Evolutionary conservation across 1,140 invertebrate genomes (phyloP), one percentile per base, ranked within the genome.

Genomic region (Lepidotrigona ventralis): DNA sequence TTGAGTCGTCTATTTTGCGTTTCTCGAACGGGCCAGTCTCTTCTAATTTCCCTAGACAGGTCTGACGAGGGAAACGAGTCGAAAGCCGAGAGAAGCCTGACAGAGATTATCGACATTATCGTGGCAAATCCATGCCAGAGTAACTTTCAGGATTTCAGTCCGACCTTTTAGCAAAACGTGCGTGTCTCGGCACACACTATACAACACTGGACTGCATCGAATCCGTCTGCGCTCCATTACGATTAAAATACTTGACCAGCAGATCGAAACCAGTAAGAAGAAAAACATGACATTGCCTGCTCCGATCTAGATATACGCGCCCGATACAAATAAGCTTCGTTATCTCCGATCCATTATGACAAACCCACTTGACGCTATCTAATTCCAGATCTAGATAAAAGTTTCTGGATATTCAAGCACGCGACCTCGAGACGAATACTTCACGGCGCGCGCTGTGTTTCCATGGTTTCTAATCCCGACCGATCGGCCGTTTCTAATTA

Each of bases 111-210:
- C 53, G 72, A 46, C 72, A n/a, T 23, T 11, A 17, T 11, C 29
- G 14, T 17, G 54, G 54, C n/a, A 58, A 74, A 74, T 33, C 29
- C 26, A 29, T 58, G 19, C 54, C 21, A 39, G 4, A 58, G 21
- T 74, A 74, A 74, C 72, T 56, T 58, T 74, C 54, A 56, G 29
- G 29, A 74, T 74, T 74, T 54, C 72, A 33, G 29, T 58, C 29
- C 29, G 29, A 53, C 53, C 72, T 74, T 14, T 23, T 9, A 39
- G 29, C 8, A 26, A 46, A 23, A 74, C 72, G 9, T 19, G 72
- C 54, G 39, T 46, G 39, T 46, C 39, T 46, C 39, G 39, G 39
- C 39, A 39, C 4, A 39, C 39, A 46, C 39, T 58, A 58, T 73
- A 26, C 71, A 56, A 33, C 29, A 56, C 14, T 4, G 14, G 29